Percentiles rank a stretch among this genome's conserved stretches.
phyloP scores from a whole-genome alignment of 2,113 vertebrate species.

The Pluvianellus socialis region DNA sequence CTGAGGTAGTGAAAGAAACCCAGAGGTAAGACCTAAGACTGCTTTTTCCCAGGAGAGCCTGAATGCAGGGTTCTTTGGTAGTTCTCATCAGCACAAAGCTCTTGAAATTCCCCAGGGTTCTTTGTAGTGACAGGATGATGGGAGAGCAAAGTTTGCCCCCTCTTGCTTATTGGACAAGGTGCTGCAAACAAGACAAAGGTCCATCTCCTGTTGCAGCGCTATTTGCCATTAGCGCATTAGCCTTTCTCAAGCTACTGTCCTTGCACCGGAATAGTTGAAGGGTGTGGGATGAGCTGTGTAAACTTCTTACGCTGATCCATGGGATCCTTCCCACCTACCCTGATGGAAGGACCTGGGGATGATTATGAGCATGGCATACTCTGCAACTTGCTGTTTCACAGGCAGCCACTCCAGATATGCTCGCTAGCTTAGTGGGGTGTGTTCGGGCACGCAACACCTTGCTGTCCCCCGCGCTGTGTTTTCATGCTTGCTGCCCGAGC shows the following conservation, averaged over 20 bases:
- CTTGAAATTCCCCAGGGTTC: background rate
- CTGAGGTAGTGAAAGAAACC: background rate
- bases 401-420: background rate
- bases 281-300: background rate
- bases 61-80: background rate
- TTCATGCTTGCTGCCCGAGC: background rate
- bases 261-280: background rate
- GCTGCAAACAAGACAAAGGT: background rate
- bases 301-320: background rate
- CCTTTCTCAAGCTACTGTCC: background rate
- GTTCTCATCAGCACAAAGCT: background rate
- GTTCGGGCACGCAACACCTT: background rate
- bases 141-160: background rate
- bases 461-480: background rate
- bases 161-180: background rate
- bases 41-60: background rate
- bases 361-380: background rate
- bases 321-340: background rate
- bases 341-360: background rate
- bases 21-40: background rate
- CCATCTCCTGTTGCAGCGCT: background rate
- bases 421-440: background rate
- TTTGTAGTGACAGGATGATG: background rate
- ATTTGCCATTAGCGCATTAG: background rate
- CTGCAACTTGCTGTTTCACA: background rate